Conservation (phyloP, 1,140 invertebrate species). For the Drosophila nigromelanica region DNA sequence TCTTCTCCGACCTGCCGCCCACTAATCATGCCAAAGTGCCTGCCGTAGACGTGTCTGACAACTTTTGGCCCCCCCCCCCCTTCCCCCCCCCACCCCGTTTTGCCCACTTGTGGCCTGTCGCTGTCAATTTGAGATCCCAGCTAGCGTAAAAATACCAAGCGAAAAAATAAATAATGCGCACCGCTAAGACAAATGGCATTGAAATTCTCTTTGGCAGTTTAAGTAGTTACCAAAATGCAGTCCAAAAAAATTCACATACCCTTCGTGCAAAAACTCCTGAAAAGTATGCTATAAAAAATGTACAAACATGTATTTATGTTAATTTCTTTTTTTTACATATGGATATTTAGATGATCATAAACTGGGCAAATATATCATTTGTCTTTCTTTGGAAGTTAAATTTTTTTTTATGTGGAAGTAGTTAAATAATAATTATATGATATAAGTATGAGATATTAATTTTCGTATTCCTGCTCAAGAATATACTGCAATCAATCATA, state of each 20-base stretch:
- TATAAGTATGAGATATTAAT: too few relatives aligned
- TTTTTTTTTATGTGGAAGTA: too few relatives aligned
- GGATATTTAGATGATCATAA: not conserved
- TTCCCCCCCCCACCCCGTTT: not conserved
- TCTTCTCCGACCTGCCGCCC: slow-evolving; percentile 13
- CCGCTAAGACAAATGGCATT: slow-evolving; percentile 49
- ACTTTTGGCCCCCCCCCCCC: not conserved
- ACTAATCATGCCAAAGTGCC: slow-evolving; percentile 46
- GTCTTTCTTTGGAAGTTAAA: too few relatives aligned
- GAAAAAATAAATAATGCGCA: slow-evolving; percentile 10
- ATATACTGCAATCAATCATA: too few relatives aligned
- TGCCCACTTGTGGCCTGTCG: slow-evolving; percentile 69
- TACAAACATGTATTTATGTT: not conserved
- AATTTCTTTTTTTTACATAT: not conserved
- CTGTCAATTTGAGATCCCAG: slow-evolving; percentile 70
- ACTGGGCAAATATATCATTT: too few relatives aligned
- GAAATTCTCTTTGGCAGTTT: slow-evolving; percentile 60
- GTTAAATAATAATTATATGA: too few relatives aligned
- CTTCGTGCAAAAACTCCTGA: not conserved
- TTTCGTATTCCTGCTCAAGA: too few relatives aligned
- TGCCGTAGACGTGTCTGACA: slow-evolving; percentile 39
- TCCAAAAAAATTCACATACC: not conserved
- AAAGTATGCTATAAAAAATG: slow-evolving; percentile 30
- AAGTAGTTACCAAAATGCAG: slow-evolving; percentile 57
- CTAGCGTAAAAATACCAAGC: slow-evolving; percentile 23